Percentiles rank a stretch among this genome's conserved stretches.
Conservation (phyloP, 2,888 invertebrate genomes). For the Argyresthia goedartella region DNA sequence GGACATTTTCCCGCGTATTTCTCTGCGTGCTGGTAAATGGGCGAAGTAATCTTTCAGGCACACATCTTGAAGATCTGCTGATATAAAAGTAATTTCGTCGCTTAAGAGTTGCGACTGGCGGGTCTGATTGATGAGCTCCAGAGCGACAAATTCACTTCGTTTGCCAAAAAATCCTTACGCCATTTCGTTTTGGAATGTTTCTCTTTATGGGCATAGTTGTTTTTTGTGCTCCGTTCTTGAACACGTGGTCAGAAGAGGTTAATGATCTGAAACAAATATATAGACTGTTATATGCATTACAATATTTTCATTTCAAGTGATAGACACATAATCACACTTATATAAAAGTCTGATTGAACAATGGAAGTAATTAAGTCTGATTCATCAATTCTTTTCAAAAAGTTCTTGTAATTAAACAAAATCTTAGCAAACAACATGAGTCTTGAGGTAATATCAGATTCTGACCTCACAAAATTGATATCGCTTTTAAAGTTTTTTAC, state of each 20-base stretch:
- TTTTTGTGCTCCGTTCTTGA: no score
- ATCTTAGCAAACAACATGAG: not conserved
- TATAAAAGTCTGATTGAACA: no score
- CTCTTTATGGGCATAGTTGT: conserved; percentile 8
- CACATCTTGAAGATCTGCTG: conserved; percentile 47
- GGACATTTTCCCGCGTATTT: not conserved
- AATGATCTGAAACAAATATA: no score
- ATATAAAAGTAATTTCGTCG: conserved; percentile 53
- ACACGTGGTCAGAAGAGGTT: no score
- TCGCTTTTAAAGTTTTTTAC: no score
- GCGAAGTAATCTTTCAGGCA: conserved; percentile 41
- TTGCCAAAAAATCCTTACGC: conserved; percentile 17
- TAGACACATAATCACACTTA: no score
- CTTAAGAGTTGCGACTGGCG: conserved; percentile 51
- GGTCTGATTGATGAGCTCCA: conserved; percentile 54
- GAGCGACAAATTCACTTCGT: conserved; percentile 49
- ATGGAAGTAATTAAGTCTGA: no score
- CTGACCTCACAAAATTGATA: not conserved
- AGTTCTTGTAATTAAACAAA: no score
- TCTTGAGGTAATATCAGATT: conserved; percentile 14
- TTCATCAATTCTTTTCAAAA: no score
- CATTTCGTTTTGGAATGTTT: conserved; percentile 17
- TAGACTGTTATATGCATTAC: no score
- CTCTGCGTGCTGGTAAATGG: conserved; percentile 11
- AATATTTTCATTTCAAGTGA: no score